These are phyloP conservation scores for Haliclystus octoradiatus DNA, from an alignment of 30 jellyfish, hydroid and myxozoan species.

Conservation along the genomic window DNA sequence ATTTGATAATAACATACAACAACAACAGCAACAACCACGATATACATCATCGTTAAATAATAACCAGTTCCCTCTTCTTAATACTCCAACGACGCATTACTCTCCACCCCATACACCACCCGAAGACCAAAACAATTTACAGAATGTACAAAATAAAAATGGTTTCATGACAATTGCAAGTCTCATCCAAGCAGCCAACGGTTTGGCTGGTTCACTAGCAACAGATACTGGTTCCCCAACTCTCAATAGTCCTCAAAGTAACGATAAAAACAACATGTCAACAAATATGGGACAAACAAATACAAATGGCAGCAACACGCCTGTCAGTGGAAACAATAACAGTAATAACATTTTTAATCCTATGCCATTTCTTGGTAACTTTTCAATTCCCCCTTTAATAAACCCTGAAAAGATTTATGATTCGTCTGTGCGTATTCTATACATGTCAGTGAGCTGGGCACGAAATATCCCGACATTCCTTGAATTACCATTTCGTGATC, in stretches of 20 bases:
- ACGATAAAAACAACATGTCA: slow-evolving; percentile 35
- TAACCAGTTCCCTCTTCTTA: slow-evolving; percentile 60
- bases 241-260: slow-evolving; percentile 25
- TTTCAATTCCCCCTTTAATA: slow-evolving; percentile 65
- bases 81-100: slow-evolving; percentile 42
- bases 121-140: slow-evolving; percentile 36
- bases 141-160: slow-evolving; percentile 44
- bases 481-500: slow-evolving; percentile 96
- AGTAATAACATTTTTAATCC: slow-evolving; percentile 19
- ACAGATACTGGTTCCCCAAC: slow-evolving; percentile 28
- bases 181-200: slow-evolving; percentile 87
- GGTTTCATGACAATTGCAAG: slow-evolving; percentile 90
- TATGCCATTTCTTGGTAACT: slow-evolving; percentile 59
- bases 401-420: slow-evolving; percentile 95
- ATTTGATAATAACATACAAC: slow-evolving; percentile 34
- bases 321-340: slow-evolving; percentile 1
- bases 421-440: slow-evolving; percentile 83
- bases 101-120: slow-evolving; percentile 98
- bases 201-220: slow-evolving; percentile 53
- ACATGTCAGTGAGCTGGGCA: slow-evolving; percentile 99
- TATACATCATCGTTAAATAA: too few species aligned
- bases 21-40: slow-evolving; percentile 26
- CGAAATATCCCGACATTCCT: slow-evolving; percentile 95
- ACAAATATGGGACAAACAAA: slow-evolving; percentile 55
- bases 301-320: slow-evolving; percentile 41